Conservation (phyloP, 2,888 invertebrate genomes). For the Phoronis australis region DNA sequence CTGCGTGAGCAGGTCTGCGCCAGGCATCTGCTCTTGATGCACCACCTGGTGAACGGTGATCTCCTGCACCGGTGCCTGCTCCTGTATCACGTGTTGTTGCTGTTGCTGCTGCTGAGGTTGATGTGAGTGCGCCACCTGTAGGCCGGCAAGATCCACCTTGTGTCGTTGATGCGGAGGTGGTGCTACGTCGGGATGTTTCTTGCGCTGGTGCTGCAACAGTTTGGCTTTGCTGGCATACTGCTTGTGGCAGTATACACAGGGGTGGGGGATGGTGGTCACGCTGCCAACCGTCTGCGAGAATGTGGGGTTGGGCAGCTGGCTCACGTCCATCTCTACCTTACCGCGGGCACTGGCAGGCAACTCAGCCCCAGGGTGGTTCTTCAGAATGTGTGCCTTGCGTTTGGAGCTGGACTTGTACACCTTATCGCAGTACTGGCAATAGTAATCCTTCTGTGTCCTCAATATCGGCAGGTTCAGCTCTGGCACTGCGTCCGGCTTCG, state of each 20-base stretch:
- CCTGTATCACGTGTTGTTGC: conserved; percentile 4
- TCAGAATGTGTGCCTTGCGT: conserved; percentile 73
- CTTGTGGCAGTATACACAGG: conserved; percentile 76
- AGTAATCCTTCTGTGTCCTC: conserved; percentile 71
- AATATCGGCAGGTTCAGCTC: conserved; percentile 74
- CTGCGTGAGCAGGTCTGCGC: conserved; percentile 53
- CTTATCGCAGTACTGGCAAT: conserved; percentile 74
- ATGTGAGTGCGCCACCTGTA: not conserved
- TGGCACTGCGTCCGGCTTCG: conserved; percentile 61
- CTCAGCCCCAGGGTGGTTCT: conserved; percentile 75
- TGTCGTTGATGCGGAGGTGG: too few species aligned
- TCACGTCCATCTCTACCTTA: conserved; percentile 46
- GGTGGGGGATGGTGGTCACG: conserved; percentile 66
- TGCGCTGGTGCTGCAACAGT: conserved; percentile 57
- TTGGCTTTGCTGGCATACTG: conserved; percentile 76
- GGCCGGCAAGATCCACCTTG: too few species aligned
- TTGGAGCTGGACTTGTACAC: conserved; percentile 80
- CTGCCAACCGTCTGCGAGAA: conserved; percentile 70
- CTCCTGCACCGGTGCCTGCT: conserved; percentile 11
- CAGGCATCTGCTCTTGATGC: conserved; percentile 3
- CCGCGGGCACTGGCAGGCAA: conserved; percentile 56
- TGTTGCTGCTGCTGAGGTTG: not conserved
- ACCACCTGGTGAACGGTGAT: too few species aligned
- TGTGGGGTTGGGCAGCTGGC: conserved; percentile 58
- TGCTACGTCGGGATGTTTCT: conserved; percentile 50